Evolutionary conservation across 2,113 vertebrate species (phyloP).

Genomic region (Stigmatopora argus): DNA sequence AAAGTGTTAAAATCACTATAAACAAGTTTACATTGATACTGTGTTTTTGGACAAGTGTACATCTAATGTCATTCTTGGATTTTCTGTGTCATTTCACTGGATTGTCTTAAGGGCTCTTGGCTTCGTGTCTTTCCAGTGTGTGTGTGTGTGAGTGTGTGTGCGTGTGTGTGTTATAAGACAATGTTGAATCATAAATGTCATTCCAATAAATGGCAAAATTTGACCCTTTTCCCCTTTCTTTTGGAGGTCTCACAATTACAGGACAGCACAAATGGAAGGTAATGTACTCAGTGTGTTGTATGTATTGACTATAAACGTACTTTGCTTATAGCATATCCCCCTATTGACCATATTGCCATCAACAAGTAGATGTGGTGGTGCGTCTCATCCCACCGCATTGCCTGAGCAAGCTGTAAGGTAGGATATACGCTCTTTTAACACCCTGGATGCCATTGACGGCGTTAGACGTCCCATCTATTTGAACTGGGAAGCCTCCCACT

Average conservation of each 20-base stretch:
- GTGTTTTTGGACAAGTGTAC: conserved; percentile 52
- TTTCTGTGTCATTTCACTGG: conserved; percentile 35
- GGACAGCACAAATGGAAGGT: neutral
- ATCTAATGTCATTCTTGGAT: conserved; percentile 36
- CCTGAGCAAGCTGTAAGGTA: neutral
- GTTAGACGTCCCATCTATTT: too few species aligned
- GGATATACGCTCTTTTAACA: neutral
- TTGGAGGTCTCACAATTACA: neutral
- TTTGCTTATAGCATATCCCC: conserved; percentile 36
- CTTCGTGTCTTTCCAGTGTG: conserved; percentile 32
- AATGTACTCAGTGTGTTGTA: conserved; percentile 3
- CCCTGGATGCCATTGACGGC: neutral
- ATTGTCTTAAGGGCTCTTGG: conserved; percentile 61
- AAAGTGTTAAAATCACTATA: conserved; percentile 22
- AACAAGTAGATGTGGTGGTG: conserved; percentile 38
- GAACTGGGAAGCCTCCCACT: too few species aligned
- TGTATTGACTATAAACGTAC: conserved; percentile 52
- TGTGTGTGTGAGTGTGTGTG: conserved; percentile 59
- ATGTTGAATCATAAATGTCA: conserved; percentile 56
- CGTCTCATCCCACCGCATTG: neutral
- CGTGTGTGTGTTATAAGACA: conserved; percentile 31
- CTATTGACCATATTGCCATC: conserved; percentile 33
- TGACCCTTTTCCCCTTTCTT: conserved; percentile 27
- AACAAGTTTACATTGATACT: conserved; percentile 40
- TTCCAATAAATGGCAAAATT: conserved; percentile 69